A percentile compares a stretch with the other conserved stretches of the same genome.
Conservation (phyloP, 2,797 vertebrate species). For the Cheirogaleus major region DNA sequence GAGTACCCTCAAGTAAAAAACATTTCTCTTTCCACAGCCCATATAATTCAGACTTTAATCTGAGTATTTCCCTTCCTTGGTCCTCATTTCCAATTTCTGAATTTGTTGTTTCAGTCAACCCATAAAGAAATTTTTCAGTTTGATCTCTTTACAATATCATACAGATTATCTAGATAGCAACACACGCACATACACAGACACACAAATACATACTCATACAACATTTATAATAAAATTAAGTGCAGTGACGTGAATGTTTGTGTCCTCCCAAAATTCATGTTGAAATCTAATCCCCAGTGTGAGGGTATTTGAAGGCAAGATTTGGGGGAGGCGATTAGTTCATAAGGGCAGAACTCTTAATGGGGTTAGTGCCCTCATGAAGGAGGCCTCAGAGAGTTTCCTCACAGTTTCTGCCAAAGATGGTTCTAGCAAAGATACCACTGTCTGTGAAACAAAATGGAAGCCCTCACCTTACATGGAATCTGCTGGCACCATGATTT, state of each 20-base stretch:
- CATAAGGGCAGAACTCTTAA: background rate
- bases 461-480: background rate
- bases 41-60: background rate
- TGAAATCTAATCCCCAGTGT: background rate
- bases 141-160: background rate
- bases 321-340: background rate
- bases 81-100: background rate
- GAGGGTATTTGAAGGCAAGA: no score
- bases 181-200: background rate
- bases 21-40: background rate
- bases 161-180: background rate
- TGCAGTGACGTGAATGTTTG: background rate
- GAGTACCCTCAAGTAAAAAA: background rate
- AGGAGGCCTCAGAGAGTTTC: fast-evolving
- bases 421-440: background rate
- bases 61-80: background rate
- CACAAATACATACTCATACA: background rate
- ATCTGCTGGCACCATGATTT: background rate
- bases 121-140: background rate
- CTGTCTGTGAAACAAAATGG: background rate
- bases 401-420: background rate
- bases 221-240: background rate
- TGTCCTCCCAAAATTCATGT: background rate
- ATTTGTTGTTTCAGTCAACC: background rate
- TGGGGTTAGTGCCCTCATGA: background rate